Evolutionary conservation across 2,888 invertebrate genomes (phyloP).

Genomic region (Teleogryllus oceanicus): DNA sequence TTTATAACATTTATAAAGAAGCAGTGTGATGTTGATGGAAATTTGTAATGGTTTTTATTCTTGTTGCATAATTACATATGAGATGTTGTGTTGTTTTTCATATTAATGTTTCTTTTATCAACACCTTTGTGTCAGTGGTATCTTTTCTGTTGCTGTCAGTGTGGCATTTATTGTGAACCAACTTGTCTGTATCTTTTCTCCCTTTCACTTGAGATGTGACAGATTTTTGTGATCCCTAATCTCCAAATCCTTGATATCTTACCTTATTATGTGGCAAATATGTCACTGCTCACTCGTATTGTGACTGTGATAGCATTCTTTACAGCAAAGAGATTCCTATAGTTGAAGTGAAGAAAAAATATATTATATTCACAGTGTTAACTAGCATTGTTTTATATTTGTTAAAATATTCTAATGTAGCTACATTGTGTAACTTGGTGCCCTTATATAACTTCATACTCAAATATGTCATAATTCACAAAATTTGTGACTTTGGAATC

Average conservation of each 20-base stretch:
- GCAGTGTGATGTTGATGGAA: constrained; percentile 4
- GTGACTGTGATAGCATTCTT: constrained; percentile 1
- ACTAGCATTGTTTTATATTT: not conserved
- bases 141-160: constrained; percentile 39
- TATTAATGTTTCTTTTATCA: constrained; percentile 23
- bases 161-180: constrained; percentile 22
- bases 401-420: not conserved
- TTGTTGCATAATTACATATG: not conserved
- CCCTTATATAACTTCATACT: not conserved
- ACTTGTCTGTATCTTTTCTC: not conserved
- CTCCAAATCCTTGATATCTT: not conserved
- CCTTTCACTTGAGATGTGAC: not conserved
- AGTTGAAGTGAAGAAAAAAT: not conserved
- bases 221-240: not conserved
- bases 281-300: not conserved
- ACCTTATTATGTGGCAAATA: not conserved
- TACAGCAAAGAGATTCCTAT: constrained; percentile 4
- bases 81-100: constrained; percentile 20
- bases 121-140: constrained; percentile 38
- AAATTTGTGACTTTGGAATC: not conserved
- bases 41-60: not conserved
- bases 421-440: not conserved
- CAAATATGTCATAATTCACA: not conserved
- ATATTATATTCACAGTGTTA: not conserved
- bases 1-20: not conserved